phyloP scores from a whole-genome alignment of 2,797 vertebrate genomes.

The Catharus ustulatus region DNA sequence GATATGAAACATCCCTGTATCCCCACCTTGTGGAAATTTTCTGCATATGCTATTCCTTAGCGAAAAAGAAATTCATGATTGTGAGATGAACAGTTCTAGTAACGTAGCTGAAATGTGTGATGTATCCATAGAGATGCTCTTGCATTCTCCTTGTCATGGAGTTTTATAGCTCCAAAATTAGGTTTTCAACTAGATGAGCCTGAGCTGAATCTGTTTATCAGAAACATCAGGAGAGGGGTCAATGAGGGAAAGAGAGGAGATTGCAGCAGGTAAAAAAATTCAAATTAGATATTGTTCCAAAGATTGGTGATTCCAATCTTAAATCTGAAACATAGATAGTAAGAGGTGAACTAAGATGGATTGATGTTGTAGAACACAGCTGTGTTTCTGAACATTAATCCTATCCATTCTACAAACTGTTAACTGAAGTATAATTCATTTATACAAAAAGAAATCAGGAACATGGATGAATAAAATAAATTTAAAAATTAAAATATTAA shows the following conservation, averaged over 20 bases:
- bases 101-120: not conserved
- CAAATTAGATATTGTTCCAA: not conserved
- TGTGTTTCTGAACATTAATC: not conserved
- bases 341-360: not conserved
- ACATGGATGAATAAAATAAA: too few species aligned
- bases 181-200: not conserved
- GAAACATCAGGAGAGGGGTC: not conserved
- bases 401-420: not conserved
- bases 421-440: not conserved
- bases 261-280: not conserved
- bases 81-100: not conserved
- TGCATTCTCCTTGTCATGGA: not conserved
- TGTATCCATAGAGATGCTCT: not conserved
- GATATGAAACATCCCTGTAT: not conserved
- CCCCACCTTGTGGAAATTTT: constrained; percentile 44
- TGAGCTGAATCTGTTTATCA: not conserved
- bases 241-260: fast-evolving
- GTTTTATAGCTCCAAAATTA: not conserved
- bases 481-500: not conserved
- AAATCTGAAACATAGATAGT: not conserved
- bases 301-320: not conserved
- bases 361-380: not conserved
- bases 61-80: not conserved
- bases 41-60: not conserved
- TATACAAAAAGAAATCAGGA: fast-evolving